Evolutionary conservation across 2,888 invertebrate species (phyloP).

Genomic region (Rotaria macrura): DNA sequence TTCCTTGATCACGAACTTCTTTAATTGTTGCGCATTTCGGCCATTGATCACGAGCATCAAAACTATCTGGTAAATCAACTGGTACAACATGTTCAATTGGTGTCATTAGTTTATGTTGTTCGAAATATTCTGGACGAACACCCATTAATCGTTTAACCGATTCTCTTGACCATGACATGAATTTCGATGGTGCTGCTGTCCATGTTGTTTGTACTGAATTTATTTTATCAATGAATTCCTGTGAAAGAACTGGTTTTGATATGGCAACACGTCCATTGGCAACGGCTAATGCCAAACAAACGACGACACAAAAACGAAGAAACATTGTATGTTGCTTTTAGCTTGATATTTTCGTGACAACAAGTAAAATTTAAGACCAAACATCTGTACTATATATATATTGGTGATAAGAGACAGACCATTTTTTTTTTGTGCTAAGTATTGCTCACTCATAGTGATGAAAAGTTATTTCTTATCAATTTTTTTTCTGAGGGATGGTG

Average conservation of each 20-base stretch:
- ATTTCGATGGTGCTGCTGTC: constrained; percentile 28
- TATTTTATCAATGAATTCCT: not conserved
- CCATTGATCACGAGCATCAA: constrained; percentile 58
- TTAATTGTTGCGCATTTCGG: constrained; percentile 35
- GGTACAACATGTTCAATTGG: constrained; percentile 35
- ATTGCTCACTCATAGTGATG: not conserved
- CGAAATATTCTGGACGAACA: constrained; percentile 24
- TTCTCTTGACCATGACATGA: constrained; percentile 27
- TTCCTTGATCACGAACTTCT: constrained; percentile 48
- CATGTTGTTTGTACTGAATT: not conserved
- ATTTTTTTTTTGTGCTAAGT: not conserved
- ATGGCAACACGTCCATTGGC: not conserved
- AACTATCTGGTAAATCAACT: constrained; percentile 60
- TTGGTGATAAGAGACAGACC: not conserved
- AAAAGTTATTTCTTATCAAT: not conserved
- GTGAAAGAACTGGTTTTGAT: not conserved
- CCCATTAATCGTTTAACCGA: constrained; percentile 28
- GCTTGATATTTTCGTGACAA: not conserved
- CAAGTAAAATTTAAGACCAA: not conserved
- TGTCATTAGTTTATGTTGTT: constrained; percentile 7
- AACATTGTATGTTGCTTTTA: not conserved
- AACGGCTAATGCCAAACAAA: not conserved
- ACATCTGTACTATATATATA: not conserved
- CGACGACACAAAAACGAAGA: not conserved
- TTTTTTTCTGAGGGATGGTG: not conserved